Percentiles rank a stretch among this genome's conserved stretches.
Evolutionary conservation across 2,113 vertebrate species (phyloP).

Genomic region (Alouatta palliata): DNA sequence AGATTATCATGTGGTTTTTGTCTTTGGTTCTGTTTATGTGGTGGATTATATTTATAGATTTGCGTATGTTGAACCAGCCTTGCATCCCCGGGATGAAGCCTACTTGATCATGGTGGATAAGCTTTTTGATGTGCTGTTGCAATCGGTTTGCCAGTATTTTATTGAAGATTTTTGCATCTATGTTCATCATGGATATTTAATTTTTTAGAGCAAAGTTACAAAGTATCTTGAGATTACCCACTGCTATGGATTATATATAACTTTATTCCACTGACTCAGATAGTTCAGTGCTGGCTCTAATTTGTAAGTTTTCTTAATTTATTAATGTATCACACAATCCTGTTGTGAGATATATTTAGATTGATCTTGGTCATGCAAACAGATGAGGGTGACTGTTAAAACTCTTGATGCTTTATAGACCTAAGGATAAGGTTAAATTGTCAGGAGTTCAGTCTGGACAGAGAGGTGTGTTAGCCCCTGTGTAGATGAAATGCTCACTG

Average conservation of each 20-base stretch:
- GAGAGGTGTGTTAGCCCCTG: not conserved
- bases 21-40: too few species aligned
- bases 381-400: not conserved
- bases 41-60: too few species aligned
- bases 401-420: not conserved
- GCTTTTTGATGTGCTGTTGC: too few species aligned
- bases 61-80: too few species aligned
- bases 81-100: too few species aligned
- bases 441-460: not conserved
- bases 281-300: not conserved
- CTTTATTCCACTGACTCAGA: not conserved
- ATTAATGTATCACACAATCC: not conserved
- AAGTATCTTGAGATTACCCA: constrained; percentile 3
- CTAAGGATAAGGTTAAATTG: not conserved
- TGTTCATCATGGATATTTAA: too few species aligned
- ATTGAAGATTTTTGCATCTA: too few species aligned
- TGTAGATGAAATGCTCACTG: not conserved
- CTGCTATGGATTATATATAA: not conserved
- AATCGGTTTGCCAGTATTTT: too few species aligned
- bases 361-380: not conserved
- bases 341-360: not conserved
- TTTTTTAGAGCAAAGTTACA: not conserved
- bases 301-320: not conserved
- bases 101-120: too few species aligned
- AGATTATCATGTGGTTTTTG: too few species aligned